Percentiles rank a stretch among this genome's conserved stretches.
These are phyloP conservation scores for Synergus gifuensis DNA, from an alignment of 2,888 invertebrate species.

Conservation along the genomic window DNA sequence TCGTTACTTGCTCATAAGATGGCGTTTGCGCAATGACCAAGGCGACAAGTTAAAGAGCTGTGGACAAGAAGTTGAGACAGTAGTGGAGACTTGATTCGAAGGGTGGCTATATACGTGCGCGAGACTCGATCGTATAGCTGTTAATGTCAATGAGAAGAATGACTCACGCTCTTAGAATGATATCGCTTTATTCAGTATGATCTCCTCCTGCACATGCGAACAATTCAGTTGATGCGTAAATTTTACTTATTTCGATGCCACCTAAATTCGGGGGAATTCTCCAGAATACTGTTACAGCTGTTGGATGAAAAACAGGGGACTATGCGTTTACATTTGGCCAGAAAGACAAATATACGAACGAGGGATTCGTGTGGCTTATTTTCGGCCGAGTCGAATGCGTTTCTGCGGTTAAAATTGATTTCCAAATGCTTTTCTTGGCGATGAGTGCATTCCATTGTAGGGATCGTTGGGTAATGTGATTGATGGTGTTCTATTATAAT, in stretches of 20 bases:
- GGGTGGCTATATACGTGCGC: slow-evolving; percentile 29
- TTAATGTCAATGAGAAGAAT: slow-evolving; percentile 52
- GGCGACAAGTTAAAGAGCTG: slow-evolving; percentile 42
- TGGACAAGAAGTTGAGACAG: slow-evolving; percentile 49
- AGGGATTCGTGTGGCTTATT: slow-evolving; percentile 29
- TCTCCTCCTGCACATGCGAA: neutral
- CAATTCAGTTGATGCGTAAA: slow-evolving; percentile 22
- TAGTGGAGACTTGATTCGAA: slow-evolving; percentile 43
- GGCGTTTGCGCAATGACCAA: slow-evolving; percentile 61
- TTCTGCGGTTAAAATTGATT: slow-evolving; percentile 21
- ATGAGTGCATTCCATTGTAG: slow-evolving; percentile 13
- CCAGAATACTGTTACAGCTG: slow-evolving; percentile 49
- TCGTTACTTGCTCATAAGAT: slow-evolving; percentile 47
- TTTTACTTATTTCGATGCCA: slow-evolving; percentile 17
- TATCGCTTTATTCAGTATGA: slow-evolving; percentile 42
- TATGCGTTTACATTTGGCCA: slow-evolving; percentile 28
- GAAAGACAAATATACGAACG: slow-evolving; percentile 42
- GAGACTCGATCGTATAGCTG: slow-evolving; percentile 42
- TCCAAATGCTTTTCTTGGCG: slow-evolving; percentile 33
- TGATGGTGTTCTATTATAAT: slow-evolving; percentile 8
- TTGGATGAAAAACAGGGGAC: neutral
- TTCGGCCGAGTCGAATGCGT: slow-evolving; percentile 2
- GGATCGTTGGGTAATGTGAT: slow-evolving; percentile 6
- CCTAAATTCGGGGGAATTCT: slow-evolving; percentile 47
- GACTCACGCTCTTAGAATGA: slow-evolving; percentile 51